Evolutionary conservation across 2,888 invertebrate genomes (phyloP).

Genomic region (Hylaea fasciaria): DNA sequence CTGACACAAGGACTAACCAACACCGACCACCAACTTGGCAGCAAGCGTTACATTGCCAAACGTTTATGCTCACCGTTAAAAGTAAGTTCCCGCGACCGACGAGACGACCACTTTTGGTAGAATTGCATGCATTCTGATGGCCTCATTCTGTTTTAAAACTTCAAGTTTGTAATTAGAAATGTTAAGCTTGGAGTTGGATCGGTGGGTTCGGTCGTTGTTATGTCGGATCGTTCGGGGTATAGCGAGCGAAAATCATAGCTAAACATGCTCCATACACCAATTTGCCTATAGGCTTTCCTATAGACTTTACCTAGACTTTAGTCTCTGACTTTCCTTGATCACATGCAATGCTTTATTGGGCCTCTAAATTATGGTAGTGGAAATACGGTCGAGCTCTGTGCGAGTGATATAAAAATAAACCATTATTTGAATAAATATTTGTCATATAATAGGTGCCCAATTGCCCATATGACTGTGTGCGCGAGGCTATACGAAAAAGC

Average conservation of each 20-base stretch:
- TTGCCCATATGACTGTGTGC: no score
- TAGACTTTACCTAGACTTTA: no score
- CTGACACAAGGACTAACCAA: slow-evolving; percentile 28
- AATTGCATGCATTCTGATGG: slow-evolving; percentile 41
- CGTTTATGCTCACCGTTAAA: slow-evolving; percentile 42
- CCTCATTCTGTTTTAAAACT: slow-evolving; percentile 36
- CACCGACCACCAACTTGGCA: slow-evolving; percentile 42
- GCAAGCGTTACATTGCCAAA: slow-evolving; percentile 26
- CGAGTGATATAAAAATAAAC: no score
- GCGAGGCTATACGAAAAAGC: no score
- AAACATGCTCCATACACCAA: no score
- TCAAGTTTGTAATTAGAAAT: slow-evolving; percentile 32
- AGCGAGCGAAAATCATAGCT: background rate
- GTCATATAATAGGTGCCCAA: no score
- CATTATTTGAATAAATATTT: no score
- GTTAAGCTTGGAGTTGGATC: slow-evolving; percentile 8
- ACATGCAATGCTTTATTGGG: no score
- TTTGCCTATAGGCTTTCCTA: no score
- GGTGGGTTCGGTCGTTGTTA: background rate
- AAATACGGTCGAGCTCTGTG: no score
- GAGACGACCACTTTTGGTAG: slow-evolving; percentile 17
- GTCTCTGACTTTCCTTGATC: no score
- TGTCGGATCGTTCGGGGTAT: background rate
- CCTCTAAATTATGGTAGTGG: no score
- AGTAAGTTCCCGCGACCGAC: slow-evolving; percentile 22